Evolutionary conservation across 1,140 invertebrate genomes (phyloP), one percentile per base, ranked within the genome.

Genomic region (Calycopis cecrops): DNA sequence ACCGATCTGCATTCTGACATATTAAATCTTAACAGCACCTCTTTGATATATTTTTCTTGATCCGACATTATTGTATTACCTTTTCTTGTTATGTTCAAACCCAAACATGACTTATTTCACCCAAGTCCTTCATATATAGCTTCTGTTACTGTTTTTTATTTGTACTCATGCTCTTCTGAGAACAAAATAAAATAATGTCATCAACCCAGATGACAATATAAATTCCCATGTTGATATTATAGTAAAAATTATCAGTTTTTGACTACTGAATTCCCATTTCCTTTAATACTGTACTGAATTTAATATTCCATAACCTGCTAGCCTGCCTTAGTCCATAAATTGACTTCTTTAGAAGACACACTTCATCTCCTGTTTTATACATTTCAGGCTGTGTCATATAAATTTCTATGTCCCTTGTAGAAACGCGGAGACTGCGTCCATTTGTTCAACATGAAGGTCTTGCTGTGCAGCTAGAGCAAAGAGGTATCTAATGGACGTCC

Each of bases 301-400:
- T 69, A 1, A 10, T 52, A 48, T 71, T 71, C 69, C 66, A 68
- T n/a, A 59, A 37, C 52, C 66, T 58, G 21, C 69, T 71, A 1
- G 66, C 63, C 44, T 60, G 40, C 84, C 83, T 69, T 0, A 79
- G 44, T 62, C 60, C 75, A 88, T 87, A 70, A 68, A 89, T 64
- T 18, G 62, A 66, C 35, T 68, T 73, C 12, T 57, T 47, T 16
- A 73, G 48, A 10, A 35, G 4, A 37, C 65, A 73, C 50, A 73
- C 65, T 28, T 68, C 18, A 12, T 10, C 9, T 33, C 53, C 61
- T 48, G 55, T n/a, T 14, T 60, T 17, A 50, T 60, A 63, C 14
- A 33, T 35, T 17, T 59, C 48, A 18, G 67, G 69, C 44, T 67
- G 65, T 58, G 12, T 4, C 80, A 88, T 88, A 47, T 80, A 88